Base-by-base conservation (phyloP, 1,140 invertebrate genomes). In the Drosophila busckii region DNA sequence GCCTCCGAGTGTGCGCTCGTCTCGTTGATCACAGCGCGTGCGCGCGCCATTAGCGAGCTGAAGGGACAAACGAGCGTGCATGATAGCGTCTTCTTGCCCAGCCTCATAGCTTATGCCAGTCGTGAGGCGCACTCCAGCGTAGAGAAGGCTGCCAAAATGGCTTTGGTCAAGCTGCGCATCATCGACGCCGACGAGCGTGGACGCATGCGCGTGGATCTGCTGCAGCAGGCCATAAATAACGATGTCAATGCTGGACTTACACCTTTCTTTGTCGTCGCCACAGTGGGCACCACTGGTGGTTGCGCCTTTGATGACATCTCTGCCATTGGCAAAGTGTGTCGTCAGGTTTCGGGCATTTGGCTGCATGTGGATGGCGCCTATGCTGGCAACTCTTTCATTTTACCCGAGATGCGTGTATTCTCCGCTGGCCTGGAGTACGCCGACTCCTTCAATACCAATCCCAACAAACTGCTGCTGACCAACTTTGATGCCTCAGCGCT, bases 91-190 rank as follows among this genome's bases (percentile, higher is more conserved):
- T 92, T 97, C 56, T 88, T 97, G 15, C 94, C 96, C 7, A 92
- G 93, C 76, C 87, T 98, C n/a, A 95, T 98, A 22, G 96, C 94
- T 6, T 93, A 93, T 53, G 93, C 91, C 62, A 93, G 90, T 9
- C 92, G 92, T 37, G 93, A 97, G 88, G 93, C 96, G 2, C 97
- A 98, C 88, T 97, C 95, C 0, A 97, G 94, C 76, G 94, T 97
- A 1, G 96, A 98, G 88, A 98, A 98, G 85, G 96, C 96, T 4
- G 95, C 95, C 4, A 97, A 96, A 91, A 96, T 98, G 71, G 91
- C 93, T 10, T 90, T 97, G 58, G 94, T 98, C 1, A 97, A 96
- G 83, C 89, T 98, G 26, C 88, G 95, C 44, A 94, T 97, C 19
- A 88, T 98, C 9, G 95, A 97, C 32, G 93, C 95, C 0, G 96